These are phyloP conservation scores for Cataglyphis rosenhaueri DNA, from an alignment of 2,888 invertebrate species.

Conservation along the genomic window DNA sequence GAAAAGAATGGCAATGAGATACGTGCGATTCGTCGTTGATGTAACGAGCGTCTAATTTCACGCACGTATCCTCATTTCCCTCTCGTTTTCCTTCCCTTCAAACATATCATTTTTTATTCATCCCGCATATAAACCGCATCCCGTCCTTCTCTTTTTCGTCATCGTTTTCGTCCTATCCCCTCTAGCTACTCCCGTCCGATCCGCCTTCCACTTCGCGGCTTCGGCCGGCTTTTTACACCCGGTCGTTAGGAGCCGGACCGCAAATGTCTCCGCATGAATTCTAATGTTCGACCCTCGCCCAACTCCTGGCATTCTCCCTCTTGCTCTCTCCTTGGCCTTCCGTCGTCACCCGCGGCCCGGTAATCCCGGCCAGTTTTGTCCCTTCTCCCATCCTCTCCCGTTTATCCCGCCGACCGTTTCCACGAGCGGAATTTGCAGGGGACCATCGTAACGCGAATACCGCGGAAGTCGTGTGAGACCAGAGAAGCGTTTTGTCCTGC, in stretches of 20 bases:
- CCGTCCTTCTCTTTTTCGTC: conserved; percentile 33
- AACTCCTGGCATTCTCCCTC: conserved; percentile 32
- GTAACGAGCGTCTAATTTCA: conserved; percentile 25
- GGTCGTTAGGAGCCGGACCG: conserved; percentile 84
- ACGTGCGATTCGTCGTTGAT: conserved; percentile 28
- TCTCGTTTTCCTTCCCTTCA: conserved; percentile 31
- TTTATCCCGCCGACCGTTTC: conserved; percentile 21
- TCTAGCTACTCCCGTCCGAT: conserved; percentile 28
- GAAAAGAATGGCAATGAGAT: conserved; percentile 17
- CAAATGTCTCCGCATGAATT: conserved; percentile 85
- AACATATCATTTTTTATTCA: conserved; percentile 65
- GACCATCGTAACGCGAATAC: conserved; percentile 69
- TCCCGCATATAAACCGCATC: conserved; percentile 60
- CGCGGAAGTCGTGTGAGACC: conserved; percentile 70
- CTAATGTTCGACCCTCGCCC: conserved; percentile 80
- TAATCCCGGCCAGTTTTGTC: conserved; percentile 81
- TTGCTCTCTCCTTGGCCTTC: background rate
- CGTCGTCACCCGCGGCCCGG: conserved; percentile 59
- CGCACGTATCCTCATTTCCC: conserved; percentile 40
- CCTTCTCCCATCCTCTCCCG: background rate
- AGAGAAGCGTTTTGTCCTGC: conserved; percentile 77
- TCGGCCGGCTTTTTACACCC: conserved; percentile 81
- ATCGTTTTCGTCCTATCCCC: conserved; percentile 31
- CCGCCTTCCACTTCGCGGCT: conserved; percentile 74
- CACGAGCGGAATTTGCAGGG: conserved; percentile 67